phyloP scores from a whole-genome alignment of 2,113 vertebrate genomes.

The Hipposideros armiger region DNA sequence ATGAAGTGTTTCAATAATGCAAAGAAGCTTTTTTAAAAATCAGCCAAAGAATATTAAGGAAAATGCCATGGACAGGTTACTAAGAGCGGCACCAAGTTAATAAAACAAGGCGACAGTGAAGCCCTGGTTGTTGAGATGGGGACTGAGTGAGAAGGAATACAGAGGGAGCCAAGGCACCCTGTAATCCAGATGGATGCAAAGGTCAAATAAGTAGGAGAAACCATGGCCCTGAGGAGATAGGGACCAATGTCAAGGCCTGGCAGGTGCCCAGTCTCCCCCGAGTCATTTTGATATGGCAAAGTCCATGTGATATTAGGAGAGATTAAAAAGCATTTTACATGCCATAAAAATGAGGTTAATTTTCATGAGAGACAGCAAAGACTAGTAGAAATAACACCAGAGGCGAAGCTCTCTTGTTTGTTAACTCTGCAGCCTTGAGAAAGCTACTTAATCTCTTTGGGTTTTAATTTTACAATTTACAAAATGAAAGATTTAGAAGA shows the following conservation, averaged over 20 bases:
- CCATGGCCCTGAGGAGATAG: background rate
- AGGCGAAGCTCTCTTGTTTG: background rate
- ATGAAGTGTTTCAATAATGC: background rate
- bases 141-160: fast-evolving
- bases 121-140: too few relatives aligned
- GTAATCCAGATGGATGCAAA: too few relatives aligned
- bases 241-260: background rate
- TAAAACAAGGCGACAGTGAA: background rate
- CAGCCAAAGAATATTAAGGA: background rate
- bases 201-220: background rate
- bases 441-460: background rate
- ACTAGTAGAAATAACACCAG: background rate
- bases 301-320: background rate
- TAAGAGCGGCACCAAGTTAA: background rate
- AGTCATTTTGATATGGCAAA: background rate
- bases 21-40: background rate
- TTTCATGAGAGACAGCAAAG: background rate
- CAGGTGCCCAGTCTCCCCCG: background rate
- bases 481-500: conserved; percentile 29
- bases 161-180: fast-evolving
- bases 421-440: background rate
- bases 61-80: background rate
- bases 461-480: conserved; percentile 13
- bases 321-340: background rate
- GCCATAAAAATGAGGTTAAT: background rate